phyloP scores from a whole-genome alignment of 2,797 vertebrate genomes.

The Coranthus polyacanthus region DNA sequence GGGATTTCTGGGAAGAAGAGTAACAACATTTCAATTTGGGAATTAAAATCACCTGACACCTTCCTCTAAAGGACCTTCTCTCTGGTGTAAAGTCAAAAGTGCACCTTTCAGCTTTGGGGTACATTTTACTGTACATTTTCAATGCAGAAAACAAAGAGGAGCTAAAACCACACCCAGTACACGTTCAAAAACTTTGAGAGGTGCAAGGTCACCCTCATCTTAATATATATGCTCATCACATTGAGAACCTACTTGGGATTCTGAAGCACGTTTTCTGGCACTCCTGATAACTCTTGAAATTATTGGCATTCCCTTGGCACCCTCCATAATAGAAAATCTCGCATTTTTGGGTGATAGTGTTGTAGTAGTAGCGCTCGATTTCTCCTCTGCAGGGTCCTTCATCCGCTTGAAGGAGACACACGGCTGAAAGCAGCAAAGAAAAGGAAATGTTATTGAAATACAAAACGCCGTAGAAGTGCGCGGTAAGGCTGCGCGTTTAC shows the following conservation, averaged over 20 bases:
- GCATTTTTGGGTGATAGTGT: constrained; percentile 90
- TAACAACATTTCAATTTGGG: background rate
- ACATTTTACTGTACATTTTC: background rate
- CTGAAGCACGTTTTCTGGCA: constrained; percentile 90
- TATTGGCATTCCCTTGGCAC: constrained; percentile 92
- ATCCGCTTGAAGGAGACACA: constrained; percentile 87
- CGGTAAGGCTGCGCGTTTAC: too few species aligned
- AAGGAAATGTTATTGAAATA: background rate
- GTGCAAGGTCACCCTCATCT: too few species aligned
- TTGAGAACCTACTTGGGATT: constrained; percentile 91
- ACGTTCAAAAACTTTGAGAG: too few species aligned
- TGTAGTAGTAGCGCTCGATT: constrained; percentile 88
- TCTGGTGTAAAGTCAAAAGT: background rate
- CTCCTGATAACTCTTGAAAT: constrained; percentile 84
- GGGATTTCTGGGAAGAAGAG: constrained; percentile 86
- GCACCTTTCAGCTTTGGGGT: background rate
- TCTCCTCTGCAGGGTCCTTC: constrained; percentile 86
- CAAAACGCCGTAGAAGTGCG: too few species aligned
- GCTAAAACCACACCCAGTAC: too few species aligned
- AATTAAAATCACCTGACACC: background rate
- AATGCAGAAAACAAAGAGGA: background rate
- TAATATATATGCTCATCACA: background rate
- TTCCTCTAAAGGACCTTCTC: too few species aligned
- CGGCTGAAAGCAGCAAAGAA: constrained; percentile 59
- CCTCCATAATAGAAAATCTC: constrained; percentile 90